Base-by-base conservation (phyloP, 2,888 invertebrate species). In the Apamea sordens region DNA sequence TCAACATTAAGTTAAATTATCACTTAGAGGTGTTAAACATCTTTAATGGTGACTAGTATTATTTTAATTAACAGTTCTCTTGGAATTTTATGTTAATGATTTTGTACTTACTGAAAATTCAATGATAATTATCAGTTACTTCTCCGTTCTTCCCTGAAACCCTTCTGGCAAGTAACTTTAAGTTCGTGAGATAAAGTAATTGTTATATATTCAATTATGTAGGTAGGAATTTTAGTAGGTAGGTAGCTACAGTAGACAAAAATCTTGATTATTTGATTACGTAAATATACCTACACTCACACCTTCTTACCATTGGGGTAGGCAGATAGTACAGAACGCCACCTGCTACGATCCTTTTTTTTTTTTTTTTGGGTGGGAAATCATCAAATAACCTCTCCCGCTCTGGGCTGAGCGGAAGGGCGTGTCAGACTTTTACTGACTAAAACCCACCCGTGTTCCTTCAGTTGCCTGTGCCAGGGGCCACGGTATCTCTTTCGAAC, bases 1-100 rank as follows among this genome's bases (percentile, higher is more conserved):
- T 82, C 85, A 73, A 82, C 82, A 79, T 84, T 79, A 73, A 83
- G 79, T 74, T 73, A 80, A 79, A 79, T 82, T 86, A 87, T 79
- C 80, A 80, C 86, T 80, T 73, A 59, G 71, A 76, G 83, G 79
- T 74, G 74, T 80, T 83, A 56, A 86, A 83, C 74, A 65, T 82
- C 53, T 78, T 75, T 63, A 70, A 68, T 44, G 74, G 74, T 44
- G 68, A 77, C 71, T 74, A 47, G 82, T 77, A 74, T 85, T 84
- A 68, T 75, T 82, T 84, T 82, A 85, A 81, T 84, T 85, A 84
- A 83, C 69, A 67, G 61, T 63, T 81, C 70, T 77, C 71, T 70
- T 65, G 10, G 44, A 72, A 64, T 69, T 73, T 28, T 7, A 67
- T 67, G 83, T 71, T 36, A 47, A 67, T 67, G 24, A 81, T 71